Percentiles rank a stretch among this genome's conserved stretches.
Evolutionary conservation across 1,140 invertebrate species (phyloP).

Genomic region (Venturia canescens): DNA sequence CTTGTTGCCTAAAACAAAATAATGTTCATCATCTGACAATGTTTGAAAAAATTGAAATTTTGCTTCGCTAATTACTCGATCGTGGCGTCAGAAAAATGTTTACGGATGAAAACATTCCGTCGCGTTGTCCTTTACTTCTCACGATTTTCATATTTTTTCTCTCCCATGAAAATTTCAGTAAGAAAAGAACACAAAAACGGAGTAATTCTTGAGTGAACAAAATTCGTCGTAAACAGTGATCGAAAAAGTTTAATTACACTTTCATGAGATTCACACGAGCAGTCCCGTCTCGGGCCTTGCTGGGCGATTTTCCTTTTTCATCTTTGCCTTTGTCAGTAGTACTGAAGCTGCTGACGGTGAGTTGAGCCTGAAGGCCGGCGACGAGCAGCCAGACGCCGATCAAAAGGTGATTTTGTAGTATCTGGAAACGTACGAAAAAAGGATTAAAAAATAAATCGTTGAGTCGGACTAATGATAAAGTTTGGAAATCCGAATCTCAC

Average conservation of each 20-base stretch:
- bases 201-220: constrained; percentile 10
- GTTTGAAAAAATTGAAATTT: too few relatives aligned
- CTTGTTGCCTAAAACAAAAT: constrained; percentile 79
- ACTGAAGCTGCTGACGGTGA: constrained; percentile 78
- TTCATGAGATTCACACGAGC: constrained; percentile 82
- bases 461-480: constrained; percentile 39
- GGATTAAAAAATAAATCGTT: constrained; percentile 47
- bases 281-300: constrained; percentile 80
- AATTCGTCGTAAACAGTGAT: constrained; percentile 2
- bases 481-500: constrained; percentile 77
- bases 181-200: constrained; percentile 1
- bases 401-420: constrained; percentile 92
- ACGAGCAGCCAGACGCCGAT: constrained; percentile 92
- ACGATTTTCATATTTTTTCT: constrained; percentile 38
- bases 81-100: too few relatives aligned
- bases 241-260: constrained; percentile 77
- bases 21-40: too few relatives aligned
- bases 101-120: constrained; percentile 18
- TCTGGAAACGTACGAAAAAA: constrained; percentile 74
- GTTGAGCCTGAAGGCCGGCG: constrained; percentile 87
- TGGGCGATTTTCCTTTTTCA: constrained; percentile 82
- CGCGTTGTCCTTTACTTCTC: constrained; percentile 1
- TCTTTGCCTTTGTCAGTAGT: constrained; percentile 79
- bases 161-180: constrained; percentile 31
- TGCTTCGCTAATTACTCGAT: too few relatives aligned